Evolutionary conservation across 1,140 invertebrate genomes (phyloP).

Genomic region (Drosophila seguyi): DNA sequence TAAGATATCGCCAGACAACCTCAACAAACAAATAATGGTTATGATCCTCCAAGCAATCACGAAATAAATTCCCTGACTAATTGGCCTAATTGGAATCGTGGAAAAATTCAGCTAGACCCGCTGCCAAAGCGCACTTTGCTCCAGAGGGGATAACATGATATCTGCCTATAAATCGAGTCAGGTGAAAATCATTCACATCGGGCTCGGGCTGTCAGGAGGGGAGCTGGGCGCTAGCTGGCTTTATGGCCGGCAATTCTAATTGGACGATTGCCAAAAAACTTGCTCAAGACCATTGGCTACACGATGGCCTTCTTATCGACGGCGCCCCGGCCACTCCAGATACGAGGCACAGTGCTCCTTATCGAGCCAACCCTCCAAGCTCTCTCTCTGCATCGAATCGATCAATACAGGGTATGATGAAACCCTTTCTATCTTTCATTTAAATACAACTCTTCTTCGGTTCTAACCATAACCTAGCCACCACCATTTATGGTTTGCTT

Average conservation of each 20-base stretch:
- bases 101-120: constrained; percentile 22
- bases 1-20: constrained; percentile 42
- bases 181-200: constrained; percentile 39
- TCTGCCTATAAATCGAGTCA: constrained; percentile 34
- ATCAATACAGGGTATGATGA: constrained; percentile 27
- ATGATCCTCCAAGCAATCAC: constrained; percentile 1
- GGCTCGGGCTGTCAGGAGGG: neutral
- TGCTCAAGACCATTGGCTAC: constrained; percentile 40
- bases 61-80: constrained; percentile 32
- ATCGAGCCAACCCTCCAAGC: constrained; percentile 12
- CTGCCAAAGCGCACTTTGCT: constrained; percentile 32
- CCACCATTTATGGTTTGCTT: constrained; percentile 16
- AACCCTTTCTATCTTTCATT: constrained; percentile 17
- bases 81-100: constrained; percentile 35
- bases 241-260: constrained; percentile 50
- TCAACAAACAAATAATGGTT: constrained; percentile 14
- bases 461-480: constrained; percentile 42
- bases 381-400: neutral
- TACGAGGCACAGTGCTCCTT: constrained; percentile 17
- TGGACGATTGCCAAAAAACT: constrained; percentile 55
- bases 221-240: constrained; percentile 30
- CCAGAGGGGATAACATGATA: constrained; percentile 13
- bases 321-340: constrained; percentile 58
- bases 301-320: constrained; percentile 35
- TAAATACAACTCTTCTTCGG: neutral